These are phyloP conservation scores for Leptinotarsa haldemani DNA, from an alignment of 2,888 invertebrate species.

Conservation along the genomic window DNA sequence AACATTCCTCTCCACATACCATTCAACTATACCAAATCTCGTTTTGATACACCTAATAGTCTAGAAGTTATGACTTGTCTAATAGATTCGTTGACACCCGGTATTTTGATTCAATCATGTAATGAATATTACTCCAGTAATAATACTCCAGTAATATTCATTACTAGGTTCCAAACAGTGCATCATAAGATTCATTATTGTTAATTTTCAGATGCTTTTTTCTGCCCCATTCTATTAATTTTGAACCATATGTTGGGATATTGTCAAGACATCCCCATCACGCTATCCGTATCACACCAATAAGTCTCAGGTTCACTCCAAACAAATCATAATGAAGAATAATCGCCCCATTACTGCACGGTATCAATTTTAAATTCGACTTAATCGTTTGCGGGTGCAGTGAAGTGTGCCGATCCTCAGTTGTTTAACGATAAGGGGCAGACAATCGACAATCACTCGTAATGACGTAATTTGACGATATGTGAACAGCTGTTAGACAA, in stretches of 20 bases:
- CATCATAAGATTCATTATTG: too few relatives aligned
- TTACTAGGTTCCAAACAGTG: too few relatives aligned
- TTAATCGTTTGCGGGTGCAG: constrained; percentile 29
- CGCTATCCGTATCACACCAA: not conserved
- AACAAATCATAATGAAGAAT: constrained; percentile 25
- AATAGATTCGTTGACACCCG: too few relatives aligned
- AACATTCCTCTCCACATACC: too few relatives aligned
- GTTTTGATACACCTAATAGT: too few relatives aligned
- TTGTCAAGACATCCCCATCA: not conserved
- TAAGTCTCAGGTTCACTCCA: not conserved
- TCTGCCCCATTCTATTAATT: not conserved
- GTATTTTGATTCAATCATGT: too few relatives aligned
- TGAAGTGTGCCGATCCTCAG: constrained; percentile 26
- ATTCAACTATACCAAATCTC: too few relatives aligned
- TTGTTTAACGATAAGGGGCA: constrained; percentile 43
- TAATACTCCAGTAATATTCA: too few relatives aligned
- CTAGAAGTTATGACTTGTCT: too few relatives aligned
- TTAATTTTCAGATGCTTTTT: not conserved
- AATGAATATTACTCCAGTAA: too few relatives aligned
- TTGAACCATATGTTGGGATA: not conserved
- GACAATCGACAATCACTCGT: constrained; percentile 61
- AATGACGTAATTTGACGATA: constrained; percentile 67
- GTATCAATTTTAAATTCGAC: constrained; percentile 32
- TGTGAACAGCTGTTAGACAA: constrained; percentile 68
- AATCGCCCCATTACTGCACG: constrained; percentile 29